Percentiles rank a stretch among this genome's conserved stretches.
Conservation (phyloP, 2,113 vertebrate species). For the Marmota monax region DNA sequence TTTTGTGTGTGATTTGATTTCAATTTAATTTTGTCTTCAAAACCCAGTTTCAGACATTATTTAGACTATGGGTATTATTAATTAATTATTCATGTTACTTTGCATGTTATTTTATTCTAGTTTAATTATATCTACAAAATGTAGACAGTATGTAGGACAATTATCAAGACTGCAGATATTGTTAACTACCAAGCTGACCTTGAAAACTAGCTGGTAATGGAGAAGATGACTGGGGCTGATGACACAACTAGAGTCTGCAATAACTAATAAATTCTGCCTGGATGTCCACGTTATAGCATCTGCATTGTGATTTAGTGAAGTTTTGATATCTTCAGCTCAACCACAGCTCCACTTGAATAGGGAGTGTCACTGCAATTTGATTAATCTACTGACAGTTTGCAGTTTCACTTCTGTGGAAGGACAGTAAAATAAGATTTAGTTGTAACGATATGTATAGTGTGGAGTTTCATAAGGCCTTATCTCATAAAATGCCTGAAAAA, state of each 20-base stretch:
- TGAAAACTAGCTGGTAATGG: not conserved
- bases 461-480: slow-evolving; percentile 78
- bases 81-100: not conserved
- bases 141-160: not conserved
- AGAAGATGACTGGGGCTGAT: not conserved
- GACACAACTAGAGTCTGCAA: not conserved
- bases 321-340: slow-evolving; percentile 56
- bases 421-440: slow-evolving; percentile 82
- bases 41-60: not conserved
- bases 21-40: not conserved
- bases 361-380: slow-evolving; percentile 65
- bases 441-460: slow-evolving; percentile 76
- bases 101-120: not conserved
- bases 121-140: not conserved
- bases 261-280: not conserved
- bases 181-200: not conserved
- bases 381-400: slow-evolving; percentile 71
- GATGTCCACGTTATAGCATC: not conserved
- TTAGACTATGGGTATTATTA: not conserved
- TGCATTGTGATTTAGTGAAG: slow-evolving; percentile 56
- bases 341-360: not conserved
- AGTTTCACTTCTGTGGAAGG: slow-evolving; percentile 58
- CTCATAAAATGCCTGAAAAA: slow-evolving; percentile 79
- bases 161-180: not conserved
- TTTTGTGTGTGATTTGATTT: not conserved